Base-by-base conservation (phyloP, 2,113 vertebrate species). In the Phaethon lepturus region DNA sequence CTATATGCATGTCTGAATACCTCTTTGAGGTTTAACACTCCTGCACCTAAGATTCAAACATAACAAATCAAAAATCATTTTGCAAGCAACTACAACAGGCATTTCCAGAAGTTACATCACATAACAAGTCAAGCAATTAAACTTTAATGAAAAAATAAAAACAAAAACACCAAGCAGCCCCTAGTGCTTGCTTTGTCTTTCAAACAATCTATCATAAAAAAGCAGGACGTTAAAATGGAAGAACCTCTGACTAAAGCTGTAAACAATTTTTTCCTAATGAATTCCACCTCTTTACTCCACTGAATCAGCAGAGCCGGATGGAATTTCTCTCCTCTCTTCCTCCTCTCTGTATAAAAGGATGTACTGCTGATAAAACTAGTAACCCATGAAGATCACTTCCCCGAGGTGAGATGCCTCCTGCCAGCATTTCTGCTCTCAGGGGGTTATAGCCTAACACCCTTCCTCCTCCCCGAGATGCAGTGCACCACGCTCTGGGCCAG, bases 91-190 rank as follows among this genome's bases (percentile, higher is more conserved):
- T 94, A 89, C 68, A 40, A 88, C 94, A 96, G 98, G 98, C 97
- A 97, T 98, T 98, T 98, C 97, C 98, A 98, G 96, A 97, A 98
- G 98, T 98, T 98, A 98, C 98, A 97, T 98, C 98, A 98, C 95
- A 66, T 90, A 85, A 87, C 98, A 98, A 98, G 98, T 98, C 97
- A 98, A 6, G 86, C 97, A 98, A 98, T 98, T 98, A 98, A 97
- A 98, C 93, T 80, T 91, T 90, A 96, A 98, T 86, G 96, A 93
- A 96, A 97, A 97, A 98, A 97, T 97, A 95, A 96, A 97, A 97
- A 95, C 96, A 95, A 96, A 95, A 97, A 10, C 88, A 96, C 62
- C 56, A 68, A 72, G 86, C 81, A 91, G 94, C 79, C 84, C 93
- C 97, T 93, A 93, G 95, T 98, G 98, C 98, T 98, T 97, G 95